These are phyloP conservation scores for Ylistrum balloti DNA, from an alignment of 1,140 invertebrate species.

Conservation along the genomic window DNA sequence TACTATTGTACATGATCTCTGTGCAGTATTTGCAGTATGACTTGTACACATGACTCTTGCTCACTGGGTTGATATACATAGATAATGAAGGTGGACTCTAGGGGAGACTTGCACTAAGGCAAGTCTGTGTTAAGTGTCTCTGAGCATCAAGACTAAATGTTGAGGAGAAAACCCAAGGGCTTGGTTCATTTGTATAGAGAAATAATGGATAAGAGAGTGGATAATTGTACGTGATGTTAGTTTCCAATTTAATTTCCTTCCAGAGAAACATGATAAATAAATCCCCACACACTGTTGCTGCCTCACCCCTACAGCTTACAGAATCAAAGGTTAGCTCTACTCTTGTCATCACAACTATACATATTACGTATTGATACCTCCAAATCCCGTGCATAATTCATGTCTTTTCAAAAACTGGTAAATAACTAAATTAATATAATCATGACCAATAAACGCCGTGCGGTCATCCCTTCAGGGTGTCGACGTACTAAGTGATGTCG, in stretches of 20 bases:
- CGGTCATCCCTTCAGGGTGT: too few relatives aligned
- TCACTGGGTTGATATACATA: background rate
- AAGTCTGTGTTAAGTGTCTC: conserved; percentile 23
- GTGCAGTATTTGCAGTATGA: too few relatives aligned
- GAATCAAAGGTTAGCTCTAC: background rate
- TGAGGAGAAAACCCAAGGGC: background rate
- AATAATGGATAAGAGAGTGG: background rate
- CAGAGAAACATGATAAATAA: conserved; percentile 2
- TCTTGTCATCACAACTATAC: background rate
- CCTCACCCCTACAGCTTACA: background rate
- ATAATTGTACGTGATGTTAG: conserved; percentile 9
- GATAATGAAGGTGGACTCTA: background rate
- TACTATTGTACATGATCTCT: too few relatives aligned
- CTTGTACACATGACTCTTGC: too few relatives aligned
- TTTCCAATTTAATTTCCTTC: conserved; percentile 35
- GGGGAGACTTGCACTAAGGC: background rate
- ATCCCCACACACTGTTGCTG: background rate
- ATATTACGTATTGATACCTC: background rate
- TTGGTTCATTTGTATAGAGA: conserved; percentile 23
- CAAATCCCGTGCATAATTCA: too few relatives aligned
- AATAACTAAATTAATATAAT: too few relatives aligned
- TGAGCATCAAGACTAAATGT: background rate
- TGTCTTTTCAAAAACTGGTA: too few relatives aligned
- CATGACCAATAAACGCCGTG: too few relatives aligned
- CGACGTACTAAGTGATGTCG: too few relatives aligned